Evolutionary conservation across 2,888 invertebrate genomes (phyloP).

Genomic region (Drosophila sordidapex): DNA sequence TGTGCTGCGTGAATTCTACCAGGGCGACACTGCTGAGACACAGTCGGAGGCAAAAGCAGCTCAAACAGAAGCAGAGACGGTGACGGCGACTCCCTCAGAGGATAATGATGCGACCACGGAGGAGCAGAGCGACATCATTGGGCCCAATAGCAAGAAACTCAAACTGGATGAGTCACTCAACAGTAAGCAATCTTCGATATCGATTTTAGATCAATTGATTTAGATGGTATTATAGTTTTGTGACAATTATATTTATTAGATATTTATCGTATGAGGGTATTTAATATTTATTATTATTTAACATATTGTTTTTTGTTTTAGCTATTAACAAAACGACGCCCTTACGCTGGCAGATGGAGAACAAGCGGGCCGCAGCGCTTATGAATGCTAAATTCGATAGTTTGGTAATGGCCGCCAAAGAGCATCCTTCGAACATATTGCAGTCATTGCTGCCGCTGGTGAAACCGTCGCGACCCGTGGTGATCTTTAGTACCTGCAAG

Average conservation of each 20-base stretch:
- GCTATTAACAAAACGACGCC: slow-evolving; percentile 40
- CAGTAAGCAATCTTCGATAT: slow-evolving; percentile 7
- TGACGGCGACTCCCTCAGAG: not conserved
- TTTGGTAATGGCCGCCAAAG: slow-evolving; percentile 91
- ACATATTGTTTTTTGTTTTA: not conserved
- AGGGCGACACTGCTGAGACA: slow-evolving; percentile 83
- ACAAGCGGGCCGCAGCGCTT: slow-evolving; percentile 88
- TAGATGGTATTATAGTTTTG: too few relatives aligned
- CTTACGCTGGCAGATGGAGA: slow-evolving; percentile 89
- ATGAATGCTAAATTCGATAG: slow-evolving; percentile 90
- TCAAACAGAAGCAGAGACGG: not conserved
- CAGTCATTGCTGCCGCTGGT: slow-evolving; percentile 91
- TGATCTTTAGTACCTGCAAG: slow-evolving; percentile 91
- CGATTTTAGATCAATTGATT: not conserved
- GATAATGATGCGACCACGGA: slow-evolving; percentile 30
- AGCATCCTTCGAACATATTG: slow-evolving; percentile 93
- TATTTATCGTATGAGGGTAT: not conserved
- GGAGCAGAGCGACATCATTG: slow-evolving; percentile 49
- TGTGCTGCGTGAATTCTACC: slow-evolving; percentile 89
- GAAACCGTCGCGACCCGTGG: slow-evolving; percentile 92
- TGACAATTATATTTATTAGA: not conserved
- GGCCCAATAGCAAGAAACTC: slow-evolving; percentile 67
- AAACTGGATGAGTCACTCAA: slow-evolving; percentile 54
- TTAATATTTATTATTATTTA: not conserved
- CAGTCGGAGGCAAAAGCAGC: not conserved